phyloP scores from a whole-genome alignment of 30 jellyfish, hydroid and myxozoan species.

The Hydractinia symbiolongicarpus region DNA sequence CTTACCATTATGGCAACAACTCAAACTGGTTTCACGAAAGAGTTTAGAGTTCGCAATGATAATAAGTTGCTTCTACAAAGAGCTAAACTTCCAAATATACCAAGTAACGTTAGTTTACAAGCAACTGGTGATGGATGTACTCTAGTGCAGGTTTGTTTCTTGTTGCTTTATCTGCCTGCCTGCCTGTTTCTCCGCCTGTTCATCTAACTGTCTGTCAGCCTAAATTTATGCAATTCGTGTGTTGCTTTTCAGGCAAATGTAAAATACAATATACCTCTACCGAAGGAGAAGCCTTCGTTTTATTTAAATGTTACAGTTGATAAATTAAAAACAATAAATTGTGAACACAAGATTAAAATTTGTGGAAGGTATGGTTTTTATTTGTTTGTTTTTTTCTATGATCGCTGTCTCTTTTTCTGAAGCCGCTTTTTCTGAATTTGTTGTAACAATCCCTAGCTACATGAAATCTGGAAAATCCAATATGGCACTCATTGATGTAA shows the following conservation, averaged over 20 bases:
- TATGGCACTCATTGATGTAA: constrained; percentile 76
- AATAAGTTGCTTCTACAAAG: constrained; percentile 21
- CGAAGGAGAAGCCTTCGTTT: neutral
- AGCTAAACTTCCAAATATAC: neutral
- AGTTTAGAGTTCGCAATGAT: neutral
- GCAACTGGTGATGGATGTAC: constrained; percentile 45
- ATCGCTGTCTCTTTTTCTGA: neutral
- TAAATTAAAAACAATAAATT: neutral
- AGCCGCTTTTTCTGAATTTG: no score
- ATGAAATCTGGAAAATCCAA: constrained; percentile 53
- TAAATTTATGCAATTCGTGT: neutral
- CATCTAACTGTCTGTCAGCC: neutral
- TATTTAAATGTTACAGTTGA: neutral
- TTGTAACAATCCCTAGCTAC: neutral
- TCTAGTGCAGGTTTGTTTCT: constrained; percentile 15
- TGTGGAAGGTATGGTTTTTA: constrained; percentile 1
- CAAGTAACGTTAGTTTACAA: constrained; percentile 8
- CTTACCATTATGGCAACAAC: neutral
- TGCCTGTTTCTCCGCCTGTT: neutral
- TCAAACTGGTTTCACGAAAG: neutral
- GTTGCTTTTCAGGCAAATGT: neutral
- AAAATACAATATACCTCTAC: constrained; percentile 1
- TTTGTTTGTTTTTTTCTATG: no score
- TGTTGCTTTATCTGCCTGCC: neutral
- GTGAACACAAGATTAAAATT: neutral